Evolutionary conservation across 2,113 vertebrate genomes (phyloP).

Genomic region (Platycercus adscitus): DNA sequence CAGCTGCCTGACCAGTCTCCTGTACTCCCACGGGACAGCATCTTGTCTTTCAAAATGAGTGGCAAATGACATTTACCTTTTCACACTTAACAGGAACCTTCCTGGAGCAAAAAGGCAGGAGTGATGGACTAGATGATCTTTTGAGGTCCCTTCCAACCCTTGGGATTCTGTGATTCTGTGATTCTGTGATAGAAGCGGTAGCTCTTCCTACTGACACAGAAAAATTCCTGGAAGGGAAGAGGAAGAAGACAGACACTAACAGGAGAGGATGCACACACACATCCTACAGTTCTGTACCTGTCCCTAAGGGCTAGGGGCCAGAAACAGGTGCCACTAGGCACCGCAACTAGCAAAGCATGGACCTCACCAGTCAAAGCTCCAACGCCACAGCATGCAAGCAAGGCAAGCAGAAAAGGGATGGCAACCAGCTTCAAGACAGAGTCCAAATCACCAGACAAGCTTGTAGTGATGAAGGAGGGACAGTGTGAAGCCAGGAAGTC

Average conservation of each 20-base stretch:
- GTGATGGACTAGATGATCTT: no score
- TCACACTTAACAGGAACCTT: not conserved
- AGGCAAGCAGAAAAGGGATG: not conserved
- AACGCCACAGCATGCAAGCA: not conserved
- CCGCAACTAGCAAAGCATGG: not conserved
- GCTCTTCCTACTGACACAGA: not conserved
- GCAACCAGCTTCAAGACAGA: not conserved
- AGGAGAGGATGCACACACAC: not conserved
- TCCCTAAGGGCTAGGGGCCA: not conserved
- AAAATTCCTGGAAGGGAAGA: not conserved
- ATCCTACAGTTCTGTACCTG: not conserved
- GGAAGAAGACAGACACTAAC: not conserved
- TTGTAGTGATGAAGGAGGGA: not conserved
- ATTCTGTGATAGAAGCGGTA: not conserved
- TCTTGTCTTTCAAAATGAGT: not conserved
- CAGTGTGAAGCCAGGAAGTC: not conserved
- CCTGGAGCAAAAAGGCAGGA: not conserved
- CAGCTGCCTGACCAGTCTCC: not conserved
- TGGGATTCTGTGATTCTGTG: no score
- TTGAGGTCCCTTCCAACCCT: no score
- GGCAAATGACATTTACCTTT: not conserved
- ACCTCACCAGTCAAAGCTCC: not conserved
- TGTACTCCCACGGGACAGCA: not conserved
- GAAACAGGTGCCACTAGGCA: not conserved
- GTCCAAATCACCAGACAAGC: not conserved